Conservation (phyloP, 2,888 invertebrate species). For the Clusia tigrina region DNA sequence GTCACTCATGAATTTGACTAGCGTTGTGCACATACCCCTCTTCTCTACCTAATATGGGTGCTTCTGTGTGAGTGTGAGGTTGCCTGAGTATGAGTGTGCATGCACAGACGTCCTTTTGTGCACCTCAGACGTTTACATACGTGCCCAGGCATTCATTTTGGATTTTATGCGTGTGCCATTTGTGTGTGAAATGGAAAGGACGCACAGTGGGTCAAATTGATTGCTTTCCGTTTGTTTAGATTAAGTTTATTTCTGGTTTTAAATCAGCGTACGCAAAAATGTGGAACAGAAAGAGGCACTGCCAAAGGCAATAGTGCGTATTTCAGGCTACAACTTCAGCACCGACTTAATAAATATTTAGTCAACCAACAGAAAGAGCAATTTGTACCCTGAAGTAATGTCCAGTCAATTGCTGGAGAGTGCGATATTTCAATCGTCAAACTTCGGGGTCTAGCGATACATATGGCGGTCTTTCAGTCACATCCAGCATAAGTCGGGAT, state of each 20-base stretch:
- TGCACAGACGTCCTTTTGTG: constrained; percentile 28
- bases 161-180: constrained; percentile 40
- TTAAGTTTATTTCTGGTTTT: not conserved
- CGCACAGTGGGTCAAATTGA: not conserved
- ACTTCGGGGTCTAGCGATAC: no score
- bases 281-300: not conserved
- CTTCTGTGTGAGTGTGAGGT: constrained; percentile 11
- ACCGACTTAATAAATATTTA: no score
- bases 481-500: no score
- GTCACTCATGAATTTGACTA: not conserved
- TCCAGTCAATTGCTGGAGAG: no score
- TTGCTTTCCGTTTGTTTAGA: not conserved
- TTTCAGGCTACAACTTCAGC: not conserved
- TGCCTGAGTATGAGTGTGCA: constrained; percentile 10
- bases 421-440: no score
- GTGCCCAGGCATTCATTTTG: constrained; percentile 49
- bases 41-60: not conserved
- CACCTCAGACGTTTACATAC: constrained; percentile 41
- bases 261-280: no score
- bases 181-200: constrained; percentile 27
- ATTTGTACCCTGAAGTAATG: no score
- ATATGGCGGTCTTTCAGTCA: no score
- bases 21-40: not conserved
- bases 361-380: not conserved
- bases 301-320: not conserved